phyloP scores from a whole-genome alignment of 2,888 invertebrate species.

The Nephrotoma flavescens region DNA sequence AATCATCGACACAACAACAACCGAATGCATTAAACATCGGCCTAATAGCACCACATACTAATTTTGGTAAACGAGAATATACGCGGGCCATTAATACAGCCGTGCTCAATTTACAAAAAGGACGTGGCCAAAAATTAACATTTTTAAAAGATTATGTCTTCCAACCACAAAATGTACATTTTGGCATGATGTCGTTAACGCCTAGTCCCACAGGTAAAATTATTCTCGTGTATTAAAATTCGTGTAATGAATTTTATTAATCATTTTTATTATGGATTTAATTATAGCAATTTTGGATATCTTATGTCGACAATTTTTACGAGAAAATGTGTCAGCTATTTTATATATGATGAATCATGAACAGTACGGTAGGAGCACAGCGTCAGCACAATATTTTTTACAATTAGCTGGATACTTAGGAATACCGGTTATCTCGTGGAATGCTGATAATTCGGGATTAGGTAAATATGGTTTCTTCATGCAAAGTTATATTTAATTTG shows the following conservation, averaged over 20 bases:
- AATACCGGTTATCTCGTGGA: slow-evolving; percentile 95
- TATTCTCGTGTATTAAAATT: not conserved
- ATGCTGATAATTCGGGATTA: slow-evolving; percentile 90
- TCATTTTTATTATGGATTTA: slow-evolving; percentile 9
- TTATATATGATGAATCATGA: slow-evolving; percentile 92
- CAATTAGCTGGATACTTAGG: slow-evolving; percentile 88
- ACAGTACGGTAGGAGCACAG: slow-evolving; percentile 83
- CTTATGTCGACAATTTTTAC: slow-evolving; percentile 76
- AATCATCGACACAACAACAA: not conserved
- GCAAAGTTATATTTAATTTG: too few relatives aligned
- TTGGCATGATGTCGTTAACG: slow-evolving; percentile 52
- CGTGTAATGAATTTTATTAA: slow-evolving; percentile 4
- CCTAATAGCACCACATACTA: slow-evolving; percentile 32
- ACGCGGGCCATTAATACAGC: slow-evolving; percentile 47
- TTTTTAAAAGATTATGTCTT: slow-evolving; percentile 51
- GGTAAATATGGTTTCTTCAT: slow-evolving; percentile 26
- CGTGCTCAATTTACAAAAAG: slow-evolving; percentile 41
- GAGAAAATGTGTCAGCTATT: slow-evolving; percentile 80
- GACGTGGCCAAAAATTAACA: slow-evolving; percentile 39
- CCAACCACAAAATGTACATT: slow-evolving; percentile 44
- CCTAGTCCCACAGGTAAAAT: slow-evolving; percentile 59
- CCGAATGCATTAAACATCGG: slow-evolving; percentile 28
- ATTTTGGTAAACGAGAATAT: slow-evolving; percentile 46
- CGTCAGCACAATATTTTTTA: slow-evolving; percentile 86
- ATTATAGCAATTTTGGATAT: slow-evolving; percentile 71